These are phyloP conservation scores for Amblyopsis rosae DNA, from an alignment of 2,113 vertebrate species.

Conservation along the genomic window DNA sequence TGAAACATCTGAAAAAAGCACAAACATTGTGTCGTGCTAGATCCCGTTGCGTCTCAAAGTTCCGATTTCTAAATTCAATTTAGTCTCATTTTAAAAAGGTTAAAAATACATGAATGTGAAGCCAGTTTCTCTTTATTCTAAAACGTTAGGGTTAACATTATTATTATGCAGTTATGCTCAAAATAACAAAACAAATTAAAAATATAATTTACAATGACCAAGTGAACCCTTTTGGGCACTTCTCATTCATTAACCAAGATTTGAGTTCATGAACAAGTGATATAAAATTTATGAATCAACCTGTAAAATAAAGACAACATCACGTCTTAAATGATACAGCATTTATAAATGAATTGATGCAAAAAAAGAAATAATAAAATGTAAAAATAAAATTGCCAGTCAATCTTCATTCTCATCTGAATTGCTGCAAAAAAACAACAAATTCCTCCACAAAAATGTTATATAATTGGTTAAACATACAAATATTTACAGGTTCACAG, in stretches of 20 bases:
- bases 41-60: not conserved
- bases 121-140: not conserved
- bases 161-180: not conserved
- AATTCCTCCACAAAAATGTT: no score
- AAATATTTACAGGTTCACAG: not conserved
- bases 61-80: slow-evolving; percentile 8
- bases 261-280: slow-evolving; percentile 3
- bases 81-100: slow-evolving; percentile 5
- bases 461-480: not conserved
- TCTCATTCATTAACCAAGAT: slow-evolving; percentile 1
- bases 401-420: not conserved
- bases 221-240: not conserved
- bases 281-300: not conserved
- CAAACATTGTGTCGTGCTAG: not conserved
- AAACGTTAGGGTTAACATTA: not conserved
- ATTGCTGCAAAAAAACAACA: not conserved
- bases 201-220: slow-evolving; percentile 35
- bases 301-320: not conserved
- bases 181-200: slow-evolving; percentile 24
- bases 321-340: not conserved
- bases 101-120: slow-evolving; percentile 7
- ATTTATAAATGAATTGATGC: not conserved
- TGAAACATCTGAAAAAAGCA: slow-evolving; percentile 24
- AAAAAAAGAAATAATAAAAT: not conserved
- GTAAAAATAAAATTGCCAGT: not conserved